Conservation (phyloP, 2,113 vertebrate species). For the Heptranchias perlo region DNA sequence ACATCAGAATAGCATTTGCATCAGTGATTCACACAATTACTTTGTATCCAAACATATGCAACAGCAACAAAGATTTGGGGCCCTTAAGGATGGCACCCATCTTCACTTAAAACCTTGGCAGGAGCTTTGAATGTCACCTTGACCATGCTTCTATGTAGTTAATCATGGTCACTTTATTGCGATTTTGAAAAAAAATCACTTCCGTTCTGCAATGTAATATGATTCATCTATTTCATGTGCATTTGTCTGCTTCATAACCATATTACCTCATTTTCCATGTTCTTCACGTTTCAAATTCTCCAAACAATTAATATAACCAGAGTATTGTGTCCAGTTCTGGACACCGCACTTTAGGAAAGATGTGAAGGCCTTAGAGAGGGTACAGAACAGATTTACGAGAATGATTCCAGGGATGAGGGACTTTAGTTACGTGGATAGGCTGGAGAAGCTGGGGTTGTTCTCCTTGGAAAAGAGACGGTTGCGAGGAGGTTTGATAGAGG, state of each 20-base stretch:
- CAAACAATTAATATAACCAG: background rate
- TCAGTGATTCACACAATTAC: background rate
- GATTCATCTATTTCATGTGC: background rate
- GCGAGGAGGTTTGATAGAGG: too few relatives aligned
- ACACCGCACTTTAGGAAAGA: too few relatives aligned
- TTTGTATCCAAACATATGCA: too few relatives aligned
- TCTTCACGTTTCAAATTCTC: background rate
- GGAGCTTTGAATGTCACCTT: background rate
- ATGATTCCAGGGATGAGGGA: too few relatives aligned
- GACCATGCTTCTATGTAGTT: background rate
- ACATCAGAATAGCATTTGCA: background rate
- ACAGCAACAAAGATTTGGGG: background rate
- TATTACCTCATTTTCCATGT: background rate
- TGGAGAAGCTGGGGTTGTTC: too few relatives aligned
- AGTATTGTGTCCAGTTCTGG: too few relatives aligned
- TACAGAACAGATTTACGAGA: too few relatives aligned
- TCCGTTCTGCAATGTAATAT: background rate
- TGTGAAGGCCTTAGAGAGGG: too few relatives aligned
- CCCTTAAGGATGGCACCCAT: background rate
- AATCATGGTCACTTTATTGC: background rate
- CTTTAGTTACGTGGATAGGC: too few relatives aligned
- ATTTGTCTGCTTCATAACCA: background rate
- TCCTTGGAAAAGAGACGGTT: too few relatives aligned
- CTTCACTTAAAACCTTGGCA: background rate
- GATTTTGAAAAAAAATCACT: background rate